phyloP scores from a whole-genome alignment of 2,113 vertebrate species.

The Notechis scutatus region DNA sequence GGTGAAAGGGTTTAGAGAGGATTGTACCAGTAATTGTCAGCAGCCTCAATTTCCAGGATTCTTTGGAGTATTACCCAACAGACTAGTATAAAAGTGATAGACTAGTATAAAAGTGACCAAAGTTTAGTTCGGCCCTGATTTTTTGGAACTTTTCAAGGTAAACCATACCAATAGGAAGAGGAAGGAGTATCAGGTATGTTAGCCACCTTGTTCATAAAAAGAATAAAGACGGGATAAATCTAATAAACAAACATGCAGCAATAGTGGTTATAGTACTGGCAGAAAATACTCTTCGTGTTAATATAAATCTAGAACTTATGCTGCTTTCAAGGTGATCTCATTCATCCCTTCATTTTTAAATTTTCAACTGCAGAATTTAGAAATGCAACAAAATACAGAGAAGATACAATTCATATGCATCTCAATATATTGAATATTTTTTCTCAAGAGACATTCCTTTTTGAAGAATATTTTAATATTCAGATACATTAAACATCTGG shows the following conservation, averaged over 20 bases:
- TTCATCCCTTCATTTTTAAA: slow-evolving; percentile 42
- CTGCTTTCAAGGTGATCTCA: slow-evolving; percentile 19
- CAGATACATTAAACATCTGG: slow-evolving; percentile 19
- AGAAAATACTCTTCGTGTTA: slow-evolving; percentile 49
- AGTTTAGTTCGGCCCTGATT: background rate
- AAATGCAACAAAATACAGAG: slow-evolving; percentile 41
- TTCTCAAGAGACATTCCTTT: slow-evolving; percentile 45
- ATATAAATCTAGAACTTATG: slow-evolving; percentile 42
- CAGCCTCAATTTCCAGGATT: background rate
- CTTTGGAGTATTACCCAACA: background rate
- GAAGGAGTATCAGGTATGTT: background rate
- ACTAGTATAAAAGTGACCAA: background rate
- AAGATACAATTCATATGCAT: slow-evolving; percentile 31
- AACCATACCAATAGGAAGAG: background rate
- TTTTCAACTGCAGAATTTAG: slow-evolving; percentile 39
- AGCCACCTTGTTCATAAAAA: background rate
- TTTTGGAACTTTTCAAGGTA: background rate
- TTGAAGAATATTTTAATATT: slow-evolving; percentile 33
- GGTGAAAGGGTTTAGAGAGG: background rate
- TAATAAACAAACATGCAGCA: slow-evolving; percentile 35
- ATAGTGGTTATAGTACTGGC: slow-evolving; percentile 3
- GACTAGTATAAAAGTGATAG: no score
- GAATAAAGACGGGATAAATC: background rate
- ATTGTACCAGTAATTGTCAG: background rate
- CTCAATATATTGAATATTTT: slow-evolving; percentile 31